These are phyloP conservation scores for Lycorma delicatula DNA, from an alignment of 1,140 invertebrate species.

Conservation along the genomic window DNA sequence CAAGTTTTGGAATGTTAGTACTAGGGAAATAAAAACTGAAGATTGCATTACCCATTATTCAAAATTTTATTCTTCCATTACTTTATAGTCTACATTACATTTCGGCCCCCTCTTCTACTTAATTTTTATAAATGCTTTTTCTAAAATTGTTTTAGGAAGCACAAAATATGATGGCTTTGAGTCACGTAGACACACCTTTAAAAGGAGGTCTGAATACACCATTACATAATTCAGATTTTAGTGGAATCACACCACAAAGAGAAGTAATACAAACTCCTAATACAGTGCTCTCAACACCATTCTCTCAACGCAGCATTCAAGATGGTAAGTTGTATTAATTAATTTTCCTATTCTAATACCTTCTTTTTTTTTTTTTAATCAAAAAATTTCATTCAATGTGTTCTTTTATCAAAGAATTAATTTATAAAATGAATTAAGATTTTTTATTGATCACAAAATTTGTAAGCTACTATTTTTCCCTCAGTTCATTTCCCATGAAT, in stretches of 20 bases:
- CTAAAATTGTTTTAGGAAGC: slow-evolving; percentile 91
- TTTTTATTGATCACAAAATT: too few relatives aligned
- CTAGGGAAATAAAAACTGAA: too few relatives aligned
- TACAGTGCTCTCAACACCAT: slow-evolving; percentile 89
- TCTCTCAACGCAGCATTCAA: slow-evolving; percentile 49
- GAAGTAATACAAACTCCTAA: slow-evolving; percentile 82
- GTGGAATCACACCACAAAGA: slow-evolving; percentile 64
- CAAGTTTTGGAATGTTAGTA: too few relatives aligned
- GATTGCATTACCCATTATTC: too few relatives aligned
- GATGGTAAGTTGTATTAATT: slow-evolving; percentile 17
- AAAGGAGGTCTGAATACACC: slow-evolving; percentile 95
- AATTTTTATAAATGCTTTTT: slow-evolving; percentile 38
- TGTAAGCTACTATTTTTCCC: too few relatives aligned
- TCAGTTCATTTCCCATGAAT: too few relatives aligned
- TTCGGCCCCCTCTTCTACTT: not conserved
- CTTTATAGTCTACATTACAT: not conserved
- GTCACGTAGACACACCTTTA: slow-evolving; percentile 93
- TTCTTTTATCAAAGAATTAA: too few relatives aligned
- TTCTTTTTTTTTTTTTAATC: too few relatives aligned
- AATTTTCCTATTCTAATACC: too few relatives aligned
- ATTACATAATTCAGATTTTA: slow-evolving; percentile 81
- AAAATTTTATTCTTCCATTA: too few relatives aligned
- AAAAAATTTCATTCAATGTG: too few relatives aligned
- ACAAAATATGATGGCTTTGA: slow-evolving; percentile 96
- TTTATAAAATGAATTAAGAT: too few relatives aligned